Evolutionary conservation across 2,113 vertebrate species (phyloP).

Genomic region (human (Homo sapiens)): DNA sequence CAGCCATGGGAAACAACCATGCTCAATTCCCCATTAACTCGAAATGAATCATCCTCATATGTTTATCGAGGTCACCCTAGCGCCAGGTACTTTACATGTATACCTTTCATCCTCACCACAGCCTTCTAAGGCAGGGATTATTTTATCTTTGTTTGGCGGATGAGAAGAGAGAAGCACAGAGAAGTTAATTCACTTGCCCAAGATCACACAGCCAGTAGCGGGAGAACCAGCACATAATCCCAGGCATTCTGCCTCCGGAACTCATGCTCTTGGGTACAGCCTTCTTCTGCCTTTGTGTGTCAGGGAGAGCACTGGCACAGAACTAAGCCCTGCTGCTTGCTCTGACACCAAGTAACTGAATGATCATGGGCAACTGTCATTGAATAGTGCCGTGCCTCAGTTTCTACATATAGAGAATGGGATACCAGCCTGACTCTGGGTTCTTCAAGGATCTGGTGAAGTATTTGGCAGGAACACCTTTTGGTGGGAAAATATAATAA

Average conservation of each 20-base stretch:
- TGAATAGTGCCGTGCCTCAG: neutral
- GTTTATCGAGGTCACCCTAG: neutral
- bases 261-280: neutral
- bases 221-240: neutral
- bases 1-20: neutral
- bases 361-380: neutral
- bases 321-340: neutral
- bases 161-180: neutral
- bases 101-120: neutral
- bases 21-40: neutral
- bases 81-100: neutral
- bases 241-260: rapidly evolving
- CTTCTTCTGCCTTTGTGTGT: neutral
- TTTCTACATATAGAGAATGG: neutral
- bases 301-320: neutral
- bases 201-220: neutral
- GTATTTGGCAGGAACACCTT: neutral
- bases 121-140: neutral
- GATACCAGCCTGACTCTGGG: neutral
- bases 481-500: neutral
- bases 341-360: neutral
- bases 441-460: neutral
- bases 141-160: neutral
- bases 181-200: neutral
- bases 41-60: neutral